Percentiles rank a stretch among this genome's conserved stretches.
phyloP scores from a whole-genome alignment of 1,140 invertebrate species.

The Hyles vespertilio region DNA sequence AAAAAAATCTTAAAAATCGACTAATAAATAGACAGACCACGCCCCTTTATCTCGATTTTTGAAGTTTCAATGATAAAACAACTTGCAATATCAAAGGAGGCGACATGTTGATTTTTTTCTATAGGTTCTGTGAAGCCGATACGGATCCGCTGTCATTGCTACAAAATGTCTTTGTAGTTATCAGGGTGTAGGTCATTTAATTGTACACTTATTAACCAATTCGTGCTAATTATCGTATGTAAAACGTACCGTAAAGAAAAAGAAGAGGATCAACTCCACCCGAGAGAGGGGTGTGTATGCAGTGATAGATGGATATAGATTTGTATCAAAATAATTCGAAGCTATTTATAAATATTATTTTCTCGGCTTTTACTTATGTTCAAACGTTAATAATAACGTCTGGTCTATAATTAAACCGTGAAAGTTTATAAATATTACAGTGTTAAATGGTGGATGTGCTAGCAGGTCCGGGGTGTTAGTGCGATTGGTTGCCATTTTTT shows the following conservation, averaged over 20 bases:
- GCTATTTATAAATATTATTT: conserved; percentile 77
- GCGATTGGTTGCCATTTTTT: conserved; percentile 74
- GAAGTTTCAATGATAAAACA: conserved; percentile 55
- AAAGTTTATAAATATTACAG: conserved; percentile 76
- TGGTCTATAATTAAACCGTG: conserved; percentile 72
- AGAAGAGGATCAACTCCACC: conserved; percentile 69
- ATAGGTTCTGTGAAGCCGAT: conserved; percentile 75
- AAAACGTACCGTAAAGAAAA: conserved; percentile 53
- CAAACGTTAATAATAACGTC: conserved; percentile 75
- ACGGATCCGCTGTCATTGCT: conserved; percentile 73
- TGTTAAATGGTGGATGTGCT: conserved; percentile 58
- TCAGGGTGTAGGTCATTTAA: conserved; percentile 73
- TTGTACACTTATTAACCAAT: conserved; percentile 63
- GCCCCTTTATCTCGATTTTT: conserved; percentile 63
- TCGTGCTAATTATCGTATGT: conserved; percentile 64
- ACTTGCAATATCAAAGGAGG: conserved; percentile 56
- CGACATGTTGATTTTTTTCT: conserved; percentile 76
- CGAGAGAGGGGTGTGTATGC: conserved; percentile 72
- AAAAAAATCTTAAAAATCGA: not conserved
- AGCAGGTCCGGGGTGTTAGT: conserved; percentile 53
- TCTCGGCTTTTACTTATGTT: conserved; percentile 75
- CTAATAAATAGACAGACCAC: conserved; percentile 34
- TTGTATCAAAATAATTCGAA: conserved; percentile 75
- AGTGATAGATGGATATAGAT: conserved; percentile 71
- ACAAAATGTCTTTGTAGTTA: conserved; percentile 75